Percentiles rank a stretch among this genome's conserved stretches.
These are phyloP conservation scores for Scrobipalpa costella DNA, from an alignment of 2,888 invertebrate genomes.

Conservation along the genomic window DNA sequence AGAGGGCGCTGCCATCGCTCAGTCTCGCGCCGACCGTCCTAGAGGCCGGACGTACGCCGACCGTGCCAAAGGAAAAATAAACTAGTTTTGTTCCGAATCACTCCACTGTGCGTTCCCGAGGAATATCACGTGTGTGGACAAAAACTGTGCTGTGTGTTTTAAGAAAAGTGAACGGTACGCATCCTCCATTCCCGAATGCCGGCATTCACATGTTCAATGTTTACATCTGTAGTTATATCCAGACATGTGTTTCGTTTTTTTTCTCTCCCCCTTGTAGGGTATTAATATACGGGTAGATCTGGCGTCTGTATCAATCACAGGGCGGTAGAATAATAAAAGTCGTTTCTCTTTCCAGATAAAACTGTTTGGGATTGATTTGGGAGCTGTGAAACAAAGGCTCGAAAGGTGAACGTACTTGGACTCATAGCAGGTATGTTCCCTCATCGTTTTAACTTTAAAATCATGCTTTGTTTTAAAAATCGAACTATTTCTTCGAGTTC, in stretches of 20 bases:
- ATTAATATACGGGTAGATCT: constrained; percentile 65
- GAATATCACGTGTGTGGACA: constrained; percentile 70
- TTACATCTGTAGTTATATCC: constrained; percentile 66
- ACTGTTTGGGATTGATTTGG: constrained; percentile 71
- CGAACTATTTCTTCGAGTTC: neutral
- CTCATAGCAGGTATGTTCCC: constrained; percentile 69
- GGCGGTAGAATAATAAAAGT: constrained; percentile 70
- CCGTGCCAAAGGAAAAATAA: constrained; percentile 72
- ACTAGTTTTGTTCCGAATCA: constrained; percentile 76
- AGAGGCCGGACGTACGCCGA: constrained; percentile 61
- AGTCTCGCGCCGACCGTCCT: constrained; percentile 79
- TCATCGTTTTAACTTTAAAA: constrained; percentile 39
- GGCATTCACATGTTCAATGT: constrained; percentile 66
- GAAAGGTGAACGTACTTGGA: constrained; percentile 75
- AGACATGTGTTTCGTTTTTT: constrained; percentile 65
- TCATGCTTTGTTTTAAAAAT: neutral
- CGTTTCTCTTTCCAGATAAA: constrained; percentile 80
- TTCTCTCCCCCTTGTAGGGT: constrained; percentile 57
- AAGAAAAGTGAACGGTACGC: constrained; percentile 71
- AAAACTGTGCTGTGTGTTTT: constrained; percentile 65
- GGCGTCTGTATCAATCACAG: constrained; percentile 60
- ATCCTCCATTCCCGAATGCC: constrained; percentile 48
- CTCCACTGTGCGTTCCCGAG: constrained; percentile 61
- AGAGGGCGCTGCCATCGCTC: constrained; percentile 75
- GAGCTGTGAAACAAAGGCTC: constrained; percentile 76